Evolutionary conservation across 2,113 vertebrate genomes (phyloP), one percentile per base, ranked within the genome.

Genomic region (Rallus limicola): DNA sequence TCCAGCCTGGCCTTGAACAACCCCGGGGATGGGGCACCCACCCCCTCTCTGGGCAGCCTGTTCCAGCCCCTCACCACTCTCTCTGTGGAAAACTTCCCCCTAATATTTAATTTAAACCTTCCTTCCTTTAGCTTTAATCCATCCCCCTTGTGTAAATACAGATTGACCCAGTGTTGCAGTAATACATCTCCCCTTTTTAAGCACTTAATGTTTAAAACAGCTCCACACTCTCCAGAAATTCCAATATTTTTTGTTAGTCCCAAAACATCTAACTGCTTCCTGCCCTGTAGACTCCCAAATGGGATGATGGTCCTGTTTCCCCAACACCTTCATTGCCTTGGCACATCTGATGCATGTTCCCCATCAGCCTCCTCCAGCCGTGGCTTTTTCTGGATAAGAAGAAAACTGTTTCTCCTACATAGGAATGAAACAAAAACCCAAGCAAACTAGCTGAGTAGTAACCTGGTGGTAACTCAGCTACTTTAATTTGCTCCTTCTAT

Each of bases 111-210:
- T 46, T 19, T 46, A 46, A 46, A 18, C 44, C 44, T 46, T 18
- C 17, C 17, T 46, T 46, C 44, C 17, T 46, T 46, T 18, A 46
- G 17, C 44, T 46, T 46, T 46, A 46, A 46, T 46, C 44, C 44
- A 46, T 46, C 44, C 17, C 44, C 44, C 44, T 18, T 46, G 18
- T 29, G 5, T 69, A 53, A 75, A 48, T 5, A 15, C 0, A 1
- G 11, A 25, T 6, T 7, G 8, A 28, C 36, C 2, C 55, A 0
- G 0, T 48, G 46, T 13, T 53, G n/a, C 53, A 68, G 58, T 13
- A 63, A 36, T 3, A 4, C 7, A 7, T 53, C 44, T 36, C 31
- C n/a, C 34, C 16, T 40, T 56, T 69, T 69, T 44, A 69, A 42
- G 29, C 16, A 5, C 19, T 67, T 48, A 13, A 36, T 31, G 23